Percentiles rank a stretch among this genome's conserved stretches.
Conservation (phyloP, 2,113 vertebrate species). For the Carassius carassius region DNA sequence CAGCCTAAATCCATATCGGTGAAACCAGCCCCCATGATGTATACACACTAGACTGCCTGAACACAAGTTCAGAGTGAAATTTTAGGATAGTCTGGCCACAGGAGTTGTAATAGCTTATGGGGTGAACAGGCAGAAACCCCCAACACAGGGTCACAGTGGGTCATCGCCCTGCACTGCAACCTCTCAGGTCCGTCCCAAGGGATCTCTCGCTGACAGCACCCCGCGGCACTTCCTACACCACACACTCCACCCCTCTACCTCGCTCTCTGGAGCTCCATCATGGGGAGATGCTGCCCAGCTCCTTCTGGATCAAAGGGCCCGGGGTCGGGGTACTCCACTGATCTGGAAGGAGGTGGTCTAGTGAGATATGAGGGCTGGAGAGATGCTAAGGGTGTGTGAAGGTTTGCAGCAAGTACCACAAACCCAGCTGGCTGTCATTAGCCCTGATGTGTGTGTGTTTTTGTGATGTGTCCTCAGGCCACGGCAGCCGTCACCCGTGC, state of each 20-base stretch:
- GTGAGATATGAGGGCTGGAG: constrained; percentile 19
- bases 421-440: constrained; percentile 85
- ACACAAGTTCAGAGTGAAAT: constrained; percentile 35
- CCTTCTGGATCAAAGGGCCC: constrained; percentile 80
- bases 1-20: not conserved
- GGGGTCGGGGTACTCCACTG: constrained; percentile 79
- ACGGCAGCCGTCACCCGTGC: constrained; percentile 85
- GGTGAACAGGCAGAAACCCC: constrained; percentile 37
- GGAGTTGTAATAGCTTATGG: constrained; percentile 24
- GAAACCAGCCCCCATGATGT: constrained; percentile 8
- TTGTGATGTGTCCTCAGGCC: constrained; percentile 75
- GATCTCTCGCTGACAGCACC: constrained; percentile 70
- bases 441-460: constrained; percentile 63
- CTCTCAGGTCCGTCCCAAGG: constrained; percentile 70
- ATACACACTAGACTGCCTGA: constrained; percentile 5
- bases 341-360: constrained; percentile 6
- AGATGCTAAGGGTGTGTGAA: constrained; percentile 81
- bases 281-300: constrained; percentile 68
- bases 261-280: constrained; percentile 64
- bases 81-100: constrained; percentile 25
- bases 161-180: constrained; percentile 73
- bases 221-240: constrained; percentile 68
- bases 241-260: constrained; percentile 56
- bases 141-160: constrained; percentile 62
- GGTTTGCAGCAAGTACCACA: constrained; percentile 71